Base-by-base conservation (phyloP, 2,888 invertebrate species). In the Eilema sororculum region DNA sequence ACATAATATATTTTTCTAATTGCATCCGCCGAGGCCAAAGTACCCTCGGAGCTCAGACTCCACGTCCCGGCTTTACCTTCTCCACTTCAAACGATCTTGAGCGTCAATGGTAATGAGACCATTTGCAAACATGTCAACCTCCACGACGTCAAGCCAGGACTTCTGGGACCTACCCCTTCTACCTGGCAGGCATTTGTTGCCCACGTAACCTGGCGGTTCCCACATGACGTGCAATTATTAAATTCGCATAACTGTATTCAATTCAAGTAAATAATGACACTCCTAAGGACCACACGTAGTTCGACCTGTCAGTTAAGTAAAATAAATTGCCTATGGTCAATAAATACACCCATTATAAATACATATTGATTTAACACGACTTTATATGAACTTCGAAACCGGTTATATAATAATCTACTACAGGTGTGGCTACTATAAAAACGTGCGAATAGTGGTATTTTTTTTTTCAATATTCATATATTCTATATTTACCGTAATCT, bases 401-500 rank as follows among this genome's bases (percentile, higher is more conserved):
- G 13, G 46, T 52, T 64, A 28, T 28, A 12, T 12, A 28, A 13
- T n/a, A 52, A 41, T 62, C 56, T 37, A 57, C 24, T 16, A 65
- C 20, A 65, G 58, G 65, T 37, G 65, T 37, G 65, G 65, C 10
- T 65, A 58, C 20, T 58, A 37, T 9, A 20, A 58, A 24, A 58
- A 65, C 20, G 24, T 37, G 57, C 20, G 16, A 41, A 9, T 58
- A 24, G 4, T 22, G 52, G 52, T 52, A 46, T 20, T 58, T 20
- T 66, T 33, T 66, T 41, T 12, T 37, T 33, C 2, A 59, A 8
- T 66, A 59, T 59, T 59, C 37, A 59, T 59, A 12, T 58, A 58
- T 46, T 41, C 25, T 8, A 20, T 59, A 59, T 66, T 66, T 66
- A 59, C 41, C 66, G 59, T 41, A 41, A 41, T 41, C 58, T 37